Base-by-base conservation (phyloP, 1,140 invertebrate species). In the Drosophila ambigua region DNA sequence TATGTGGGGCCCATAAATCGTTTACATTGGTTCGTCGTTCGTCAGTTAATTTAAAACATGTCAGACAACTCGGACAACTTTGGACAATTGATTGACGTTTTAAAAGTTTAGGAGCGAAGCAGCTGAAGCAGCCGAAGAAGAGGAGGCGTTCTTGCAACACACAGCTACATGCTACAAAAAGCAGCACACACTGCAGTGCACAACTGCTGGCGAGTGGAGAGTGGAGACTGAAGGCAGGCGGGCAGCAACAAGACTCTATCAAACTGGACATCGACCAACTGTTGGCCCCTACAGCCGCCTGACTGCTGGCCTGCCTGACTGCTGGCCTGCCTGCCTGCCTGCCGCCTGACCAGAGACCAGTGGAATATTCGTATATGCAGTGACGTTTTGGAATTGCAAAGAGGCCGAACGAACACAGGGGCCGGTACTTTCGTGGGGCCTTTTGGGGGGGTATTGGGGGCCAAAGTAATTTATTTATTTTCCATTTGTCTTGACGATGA, bases 31-130 rank as follows among this genome's bases (percentile, higher is more conserved):
- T 73, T 88, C 84, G 84, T 89, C 83, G 35, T 88, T 89, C 83
- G 83, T 88, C 83, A 88, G 83, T 88, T 88, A 88, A 88, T 88
- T 88, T 88, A 88, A 88, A 88, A 88, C 79, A 88, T 88, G 83
- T 88, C 83, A 89, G 83, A 88, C 84, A 88, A 77, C 84, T 89
- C 83, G 62, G 83, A 89, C 83, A 88, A 88, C 84, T 88, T 88
- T 84, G 76, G 83, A 88, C 83, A 89, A 89, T 88, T 88, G 83
- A 88, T 88, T 88, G 83, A 88, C 83, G 83, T 80, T 89, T 88
- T 88, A 88, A 88, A 88, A 88, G 84, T 88, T 88, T 88, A 79
- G 73, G 64, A 73, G 58, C 9, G 26, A 44, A 57, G 43, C 26
- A 58, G 49, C 51, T 43, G 49, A 52, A 72, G 43, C 26, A 65